A percentile compares a stretch with the other conserved stretches of the same genome.
phyloP scores from a whole-genome alignment of 2,797 vertebrate genomes.

The Hypotaenidia okinawae region DNA sequence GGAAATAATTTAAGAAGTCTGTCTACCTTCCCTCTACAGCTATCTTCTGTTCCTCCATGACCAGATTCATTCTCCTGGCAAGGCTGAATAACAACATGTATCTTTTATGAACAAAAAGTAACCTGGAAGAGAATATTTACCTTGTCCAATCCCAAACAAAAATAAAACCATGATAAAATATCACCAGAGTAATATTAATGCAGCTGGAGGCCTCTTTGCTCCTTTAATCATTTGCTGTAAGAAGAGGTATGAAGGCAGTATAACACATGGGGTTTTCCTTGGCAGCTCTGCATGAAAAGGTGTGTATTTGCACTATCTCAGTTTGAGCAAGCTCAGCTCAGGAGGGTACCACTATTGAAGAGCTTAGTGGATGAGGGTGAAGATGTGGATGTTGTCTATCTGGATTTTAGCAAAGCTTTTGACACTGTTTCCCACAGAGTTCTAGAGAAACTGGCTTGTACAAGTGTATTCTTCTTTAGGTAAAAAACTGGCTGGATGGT shows the following conservation, averaged over 20 bases:
- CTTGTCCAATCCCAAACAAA: background rate
- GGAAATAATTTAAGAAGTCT: background rate
- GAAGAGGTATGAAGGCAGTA: background rate
- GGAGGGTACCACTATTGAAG: background rate
- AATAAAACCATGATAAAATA: background rate
- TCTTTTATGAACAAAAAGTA: background rate
- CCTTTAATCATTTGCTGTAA: background rate
- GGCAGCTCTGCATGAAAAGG: background rate
- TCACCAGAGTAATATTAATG: background rate
- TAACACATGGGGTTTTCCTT: background rate
- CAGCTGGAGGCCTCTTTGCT: background rate
- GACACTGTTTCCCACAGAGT: too few relatives aligned
- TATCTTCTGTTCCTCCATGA: background rate
- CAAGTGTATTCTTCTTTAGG: too few relatives aligned
- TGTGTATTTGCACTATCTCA: background rate
- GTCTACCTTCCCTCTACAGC: background rate
- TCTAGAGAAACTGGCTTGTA: too few relatives aligned
- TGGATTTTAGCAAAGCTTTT: too few relatives aligned
- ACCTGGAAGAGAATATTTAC: background rate
- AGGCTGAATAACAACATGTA: background rate
- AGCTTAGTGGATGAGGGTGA: too few relatives aligned
- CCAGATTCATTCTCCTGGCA: conserved; percentile 7
- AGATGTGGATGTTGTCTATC: too few relatives aligned
- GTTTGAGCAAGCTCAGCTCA: background rate
- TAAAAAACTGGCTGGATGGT: too few relatives aligned